A percentile compares a stretch with the other conserved stretches of the same genome.
These are phyloP conservation scores for Malurus elegans DNA, from an alignment of 2,113 vertebrate genomes.

Conservation along the genomic window DNA sequence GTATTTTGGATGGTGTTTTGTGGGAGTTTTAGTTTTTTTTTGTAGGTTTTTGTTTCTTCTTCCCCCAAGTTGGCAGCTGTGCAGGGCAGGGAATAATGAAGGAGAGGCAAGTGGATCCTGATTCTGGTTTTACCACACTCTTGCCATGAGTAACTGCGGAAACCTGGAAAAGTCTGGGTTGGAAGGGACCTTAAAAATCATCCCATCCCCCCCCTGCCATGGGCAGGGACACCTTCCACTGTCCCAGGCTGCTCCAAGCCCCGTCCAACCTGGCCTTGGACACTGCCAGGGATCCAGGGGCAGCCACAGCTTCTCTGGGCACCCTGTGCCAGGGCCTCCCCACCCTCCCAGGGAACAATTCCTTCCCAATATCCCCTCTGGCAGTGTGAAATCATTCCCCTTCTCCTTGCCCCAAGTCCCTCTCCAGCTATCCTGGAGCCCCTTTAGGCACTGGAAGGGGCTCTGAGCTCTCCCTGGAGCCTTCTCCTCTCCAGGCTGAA, in stretches of 20 bases:
- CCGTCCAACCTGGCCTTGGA: rapidly evolving
- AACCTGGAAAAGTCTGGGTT: not conserved
- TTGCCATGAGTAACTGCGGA: not conserved
- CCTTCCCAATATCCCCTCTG: rapidly evolving
- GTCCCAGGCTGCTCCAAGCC: not conserved
- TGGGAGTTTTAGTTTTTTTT: not conserved
- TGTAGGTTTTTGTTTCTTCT: not conserved
- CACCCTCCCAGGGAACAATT: rapidly evolving
- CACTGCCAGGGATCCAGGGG: not conserved
- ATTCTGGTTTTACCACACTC: not conserved
- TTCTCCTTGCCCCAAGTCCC: not conserved
- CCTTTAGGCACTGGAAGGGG: rapidly evolving
- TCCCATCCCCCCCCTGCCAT: rapidly evolving
- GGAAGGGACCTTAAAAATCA: not conserved
- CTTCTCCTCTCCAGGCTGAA: not conserved
- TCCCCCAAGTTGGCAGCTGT: not conserved
- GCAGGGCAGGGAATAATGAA: not conserved
- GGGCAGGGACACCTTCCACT: not conserved
- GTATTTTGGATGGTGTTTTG: not conserved
- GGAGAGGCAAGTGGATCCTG: not conserved
- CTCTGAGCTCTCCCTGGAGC: not conserved
- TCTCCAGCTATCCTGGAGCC: not conserved
- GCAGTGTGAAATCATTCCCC: not conserved
- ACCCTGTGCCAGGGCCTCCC: not conserved
- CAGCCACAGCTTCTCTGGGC: not conserved